Percentiles rank a stretch among this genome's conserved stretches.
These are phyloP conservation scores for Furcula furcula DNA, from an alignment of 2,888 invertebrate genomes.

Conservation along the genomic window DNA sequence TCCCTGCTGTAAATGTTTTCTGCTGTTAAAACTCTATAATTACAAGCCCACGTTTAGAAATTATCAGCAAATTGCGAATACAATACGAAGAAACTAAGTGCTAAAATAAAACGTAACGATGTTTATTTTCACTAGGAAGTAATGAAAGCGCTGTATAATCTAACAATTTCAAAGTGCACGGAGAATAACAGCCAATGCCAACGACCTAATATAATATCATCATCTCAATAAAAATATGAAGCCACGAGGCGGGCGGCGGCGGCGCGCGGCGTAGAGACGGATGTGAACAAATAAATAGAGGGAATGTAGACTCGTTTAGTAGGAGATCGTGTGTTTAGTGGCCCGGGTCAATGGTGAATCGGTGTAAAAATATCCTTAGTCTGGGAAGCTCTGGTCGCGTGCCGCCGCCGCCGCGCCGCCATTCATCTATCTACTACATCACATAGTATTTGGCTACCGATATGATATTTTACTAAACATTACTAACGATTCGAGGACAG, in stretches of 20 bases:
- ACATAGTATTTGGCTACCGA: background rate
- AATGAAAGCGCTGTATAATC: background rate
- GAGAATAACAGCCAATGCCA: background rate
- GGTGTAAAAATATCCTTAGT: slow-evolving; percentile 5
- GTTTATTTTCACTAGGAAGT: background rate
- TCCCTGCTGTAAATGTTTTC: slow-evolving; percentile 17
- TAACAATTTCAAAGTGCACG: too few relatives aligned
- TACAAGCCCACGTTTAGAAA: slow-evolving; percentile 1
- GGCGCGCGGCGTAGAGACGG: too few relatives aligned
- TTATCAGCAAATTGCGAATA: background rate
- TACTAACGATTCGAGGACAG: too few relatives aligned
- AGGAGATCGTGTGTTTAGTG: background rate
- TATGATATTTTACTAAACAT: too few relatives aligned
- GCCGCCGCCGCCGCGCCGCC: background rate
- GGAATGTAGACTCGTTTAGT: background rate
- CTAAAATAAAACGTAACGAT: background rate
- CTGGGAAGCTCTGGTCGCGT: background rate
- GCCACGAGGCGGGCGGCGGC: background rate
- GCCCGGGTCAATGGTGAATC: background rate
- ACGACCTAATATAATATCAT: background rate
- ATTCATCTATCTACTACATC: background rate
- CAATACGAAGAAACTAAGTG: background rate
- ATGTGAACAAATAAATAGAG: background rate
- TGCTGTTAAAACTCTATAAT: slow-evolving; percentile 22
- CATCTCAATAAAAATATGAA: background rate